These are phyloP conservation scores for Phalloptychus januarius DNA, from an alignment of 2,797 vertebrate species.

Conservation along the genomic window DNA sequence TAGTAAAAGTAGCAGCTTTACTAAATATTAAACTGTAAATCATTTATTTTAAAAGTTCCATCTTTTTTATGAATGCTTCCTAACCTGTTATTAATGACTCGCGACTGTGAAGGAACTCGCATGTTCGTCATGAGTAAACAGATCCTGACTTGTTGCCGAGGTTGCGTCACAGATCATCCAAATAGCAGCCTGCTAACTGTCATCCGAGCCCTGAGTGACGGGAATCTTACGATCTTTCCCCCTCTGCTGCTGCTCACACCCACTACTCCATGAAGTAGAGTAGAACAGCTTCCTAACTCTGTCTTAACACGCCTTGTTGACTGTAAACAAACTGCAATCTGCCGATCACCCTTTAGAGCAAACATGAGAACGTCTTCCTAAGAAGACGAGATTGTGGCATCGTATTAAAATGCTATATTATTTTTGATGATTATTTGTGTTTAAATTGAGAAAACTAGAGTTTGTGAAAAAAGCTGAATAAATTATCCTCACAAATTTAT, in stretches of 20 bases:
- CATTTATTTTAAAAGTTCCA: neutral
- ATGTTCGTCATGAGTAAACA: neutral
- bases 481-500: neutral
- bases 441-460: neutral
- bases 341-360: neutral
- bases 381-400: neutral
- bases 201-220: constrained; percentile 33
- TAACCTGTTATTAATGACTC: neutral
- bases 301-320: neutral
- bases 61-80: neutral
- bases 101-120: neutral
- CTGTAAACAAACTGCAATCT: constrained; percentile 1
- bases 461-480: neutral
- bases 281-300: neutral
- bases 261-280: neutral
- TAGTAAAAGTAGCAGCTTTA: neutral
- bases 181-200: constrained; percentile 10
- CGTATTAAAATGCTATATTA: neutral
- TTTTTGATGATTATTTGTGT: neutral
- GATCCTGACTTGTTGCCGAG: neutral
- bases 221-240: constrained; percentile 12
- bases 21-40: neutral
- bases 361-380: neutral
- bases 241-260: constrained; percentile 16
- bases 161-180: constrained; percentile 8